A percentile compares a stretch with the other conserved stretches of the same genome.
These are phyloP conservation scores for Chiloscyllium punctatum DNA, from an alignment of 2,797 vertebrate genomes.

Conservation along the genomic window DNA sequence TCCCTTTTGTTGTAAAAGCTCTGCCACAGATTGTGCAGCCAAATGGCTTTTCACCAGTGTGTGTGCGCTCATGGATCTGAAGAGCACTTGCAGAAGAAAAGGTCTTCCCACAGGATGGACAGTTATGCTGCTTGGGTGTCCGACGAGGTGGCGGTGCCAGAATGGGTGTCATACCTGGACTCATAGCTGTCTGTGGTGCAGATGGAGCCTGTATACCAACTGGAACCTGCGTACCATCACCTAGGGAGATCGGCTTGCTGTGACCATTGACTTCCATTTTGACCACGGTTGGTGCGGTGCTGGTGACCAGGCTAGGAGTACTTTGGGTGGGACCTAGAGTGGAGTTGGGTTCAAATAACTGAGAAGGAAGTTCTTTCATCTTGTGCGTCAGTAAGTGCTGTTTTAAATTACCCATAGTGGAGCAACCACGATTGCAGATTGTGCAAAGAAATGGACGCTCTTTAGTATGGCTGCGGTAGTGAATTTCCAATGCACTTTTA, in stretches of 20 bases:
- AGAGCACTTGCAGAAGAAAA: constrained; percentile 98
- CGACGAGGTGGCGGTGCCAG: constrained; percentile 91
- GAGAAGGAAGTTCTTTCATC: constrained; percentile 66
- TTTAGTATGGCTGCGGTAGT: constrained; percentile 74
- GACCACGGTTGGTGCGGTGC: constrained; percentile 82
- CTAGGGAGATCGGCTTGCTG: constrained; percentile 77
- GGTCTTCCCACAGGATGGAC: constrained; percentile 96
- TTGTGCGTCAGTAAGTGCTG: constrained; percentile 72
- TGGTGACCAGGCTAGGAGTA: constrained; percentile 78
- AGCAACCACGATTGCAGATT: constrained; percentile 70
- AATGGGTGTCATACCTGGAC: constrained; percentile 84
- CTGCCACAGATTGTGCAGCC: constrained; percentile 97
- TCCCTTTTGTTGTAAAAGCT: constrained; percentile 99
- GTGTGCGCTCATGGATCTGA: constrained; percentile 98
- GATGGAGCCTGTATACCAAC: constrained; percentile 79
- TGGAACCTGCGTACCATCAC: constrained; percentile 77
- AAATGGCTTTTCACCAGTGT: constrained; percentile 98
- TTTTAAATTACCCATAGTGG: constrained; percentile 71
- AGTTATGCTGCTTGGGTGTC: constrained; percentile 99
- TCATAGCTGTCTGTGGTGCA: constrained; percentile 78
- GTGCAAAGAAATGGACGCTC: constrained; percentile 68
- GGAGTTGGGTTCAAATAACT: constrained; percentile 66
- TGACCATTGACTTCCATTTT: constrained; percentile 98
- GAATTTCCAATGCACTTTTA: constrained; percentile 71
- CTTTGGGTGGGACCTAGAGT: constrained; percentile 76